These are phyloP conservation scores for Botia kubotai DNA, from an alignment of 2,797 vertebrate genomes.

Conservation along the genomic window DNA sequence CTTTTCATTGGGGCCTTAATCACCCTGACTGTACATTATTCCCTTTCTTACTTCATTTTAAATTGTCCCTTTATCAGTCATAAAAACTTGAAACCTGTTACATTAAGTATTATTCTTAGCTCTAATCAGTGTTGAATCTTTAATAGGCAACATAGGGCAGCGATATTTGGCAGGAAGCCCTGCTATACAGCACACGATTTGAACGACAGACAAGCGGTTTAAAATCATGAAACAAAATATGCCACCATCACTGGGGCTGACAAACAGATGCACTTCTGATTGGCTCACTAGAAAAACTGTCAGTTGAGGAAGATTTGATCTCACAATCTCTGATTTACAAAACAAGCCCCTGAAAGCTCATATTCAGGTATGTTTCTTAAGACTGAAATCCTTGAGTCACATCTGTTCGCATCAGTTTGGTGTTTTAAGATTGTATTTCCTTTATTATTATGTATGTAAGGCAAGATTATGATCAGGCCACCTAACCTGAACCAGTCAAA, in stretches of 20 bases:
- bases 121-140: too few relatives aligned
- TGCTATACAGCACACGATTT: too few relatives aligned
- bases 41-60: too few relatives aligned
- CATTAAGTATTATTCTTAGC: neutral
- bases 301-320: too few relatives aligned
- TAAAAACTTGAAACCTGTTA: neutral
- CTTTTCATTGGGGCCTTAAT: neutral
- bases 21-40: too few relatives aligned
- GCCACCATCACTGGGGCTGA: neutral
- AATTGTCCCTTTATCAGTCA: too few relatives aligned
- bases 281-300: too few relatives aligned
- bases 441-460: neutral
- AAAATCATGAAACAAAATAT: neutral
- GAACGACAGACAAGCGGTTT: too few relatives aligned
- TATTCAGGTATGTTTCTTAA: neutral
- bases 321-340: neutral
- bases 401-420: neutral
- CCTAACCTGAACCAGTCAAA: neutral
- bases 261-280: neutral
- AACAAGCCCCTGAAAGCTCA: neutral
- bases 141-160: too few relatives aligned
- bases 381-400: neutral
- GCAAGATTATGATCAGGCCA: neutral
- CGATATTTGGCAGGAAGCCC: too few relatives aligned
- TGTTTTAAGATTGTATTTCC: neutral